phyloP scores from a whole-genome alignment of 2,888 invertebrate genomes.

The Diplazon laetatorius region DNA sequence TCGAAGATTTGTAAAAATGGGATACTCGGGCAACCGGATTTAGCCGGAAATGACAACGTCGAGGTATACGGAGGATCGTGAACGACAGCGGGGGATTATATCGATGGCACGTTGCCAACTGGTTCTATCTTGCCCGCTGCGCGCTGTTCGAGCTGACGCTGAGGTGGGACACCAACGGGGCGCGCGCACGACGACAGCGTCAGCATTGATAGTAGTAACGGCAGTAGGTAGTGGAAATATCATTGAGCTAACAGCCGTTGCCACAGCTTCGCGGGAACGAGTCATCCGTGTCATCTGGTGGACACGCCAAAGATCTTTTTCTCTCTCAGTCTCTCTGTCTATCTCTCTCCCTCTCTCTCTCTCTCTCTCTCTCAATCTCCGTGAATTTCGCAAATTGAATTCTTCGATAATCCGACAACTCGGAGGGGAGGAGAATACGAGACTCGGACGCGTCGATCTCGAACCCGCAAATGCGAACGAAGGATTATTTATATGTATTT shows the following conservation, averaged over 20 bases:
- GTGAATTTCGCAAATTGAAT: slow-evolving; percentile 50
- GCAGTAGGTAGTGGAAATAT: slow-evolving; percentile 16
- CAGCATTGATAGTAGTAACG: background rate
- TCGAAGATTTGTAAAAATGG: background rate
- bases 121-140: slow-evolving; percentile 13
- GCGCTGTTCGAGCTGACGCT: background rate
- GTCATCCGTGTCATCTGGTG: slow-evolving; percentile 40
- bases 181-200: no score
- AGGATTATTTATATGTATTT: slow-evolving; percentile 50
- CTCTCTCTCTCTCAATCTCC: no score
- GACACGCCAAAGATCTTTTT: slow-evolving; percentile 27
- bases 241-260: slow-evolving; percentile 10
- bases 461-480: slow-evolving; percentile 11
- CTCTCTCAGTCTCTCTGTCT: no score
- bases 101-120: slow-evolving; percentile 52
- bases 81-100: slow-evolving; percentile 42
- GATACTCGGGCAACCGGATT: slow-evolving; percentile 17
- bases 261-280: slow-evolving; percentile 19
- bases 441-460: slow-evolving; percentile 7
- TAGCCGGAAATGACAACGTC: slow-evolving; percentile 53
- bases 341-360: no score
- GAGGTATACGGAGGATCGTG: slow-evolving; percentile 32
- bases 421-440: no score
- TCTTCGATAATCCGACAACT: slow-evolving; percentile 46
- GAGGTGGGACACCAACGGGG: no score